phyloP scores from a whole-genome alignment of 2,888 invertebrate genomes.

The Xestoiulus laeticollis region DNA sequence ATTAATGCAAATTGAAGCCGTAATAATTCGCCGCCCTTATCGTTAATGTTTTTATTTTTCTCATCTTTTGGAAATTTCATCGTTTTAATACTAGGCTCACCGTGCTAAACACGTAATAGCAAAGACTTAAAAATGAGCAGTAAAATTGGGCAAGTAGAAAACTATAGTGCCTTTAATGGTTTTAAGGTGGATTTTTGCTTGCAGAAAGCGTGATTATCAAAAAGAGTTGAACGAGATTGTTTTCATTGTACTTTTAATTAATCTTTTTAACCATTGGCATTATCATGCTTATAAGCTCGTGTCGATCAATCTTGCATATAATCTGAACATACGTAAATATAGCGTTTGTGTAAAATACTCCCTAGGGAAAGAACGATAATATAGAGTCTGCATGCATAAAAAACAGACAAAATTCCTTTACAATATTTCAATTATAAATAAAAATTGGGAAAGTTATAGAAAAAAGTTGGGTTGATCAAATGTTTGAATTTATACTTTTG shows the following conservation, averaged over 20 bases:
- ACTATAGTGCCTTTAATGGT: not conserved
- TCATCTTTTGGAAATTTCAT: not conserved
- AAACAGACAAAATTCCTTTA: too few species aligned
- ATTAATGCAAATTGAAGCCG: conserved; percentile 41
- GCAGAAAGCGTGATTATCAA: not conserved
- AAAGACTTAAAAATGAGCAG: not conserved
- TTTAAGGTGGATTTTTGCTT: not conserved
- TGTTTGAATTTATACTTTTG: too few species aligned
- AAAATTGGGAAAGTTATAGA: too few species aligned
- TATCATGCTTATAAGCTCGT: not conserved
- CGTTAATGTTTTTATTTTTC: conserved; percentile 30
- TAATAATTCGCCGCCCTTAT: conserved; percentile 35
- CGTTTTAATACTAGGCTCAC: conserved; percentile 7
- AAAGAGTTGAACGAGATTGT: not conserved
- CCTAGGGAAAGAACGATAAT: not conserved
- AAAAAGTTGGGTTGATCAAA: too few species aligned
- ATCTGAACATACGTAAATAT: not conserved
- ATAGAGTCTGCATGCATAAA: not conserved
- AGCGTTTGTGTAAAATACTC: not conserved
- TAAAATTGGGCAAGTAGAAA: conserved; percentile 34
- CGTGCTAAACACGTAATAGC: conserved; percentile 41
- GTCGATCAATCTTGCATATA: not conserved
- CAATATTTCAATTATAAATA: too few species aligned
- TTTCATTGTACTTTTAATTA: not conserved
- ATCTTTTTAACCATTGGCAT: not conserved